phyloP scores from a whole-genome alignment of 2,888 invertebrate species.

The Agrochola litura region DNA sequence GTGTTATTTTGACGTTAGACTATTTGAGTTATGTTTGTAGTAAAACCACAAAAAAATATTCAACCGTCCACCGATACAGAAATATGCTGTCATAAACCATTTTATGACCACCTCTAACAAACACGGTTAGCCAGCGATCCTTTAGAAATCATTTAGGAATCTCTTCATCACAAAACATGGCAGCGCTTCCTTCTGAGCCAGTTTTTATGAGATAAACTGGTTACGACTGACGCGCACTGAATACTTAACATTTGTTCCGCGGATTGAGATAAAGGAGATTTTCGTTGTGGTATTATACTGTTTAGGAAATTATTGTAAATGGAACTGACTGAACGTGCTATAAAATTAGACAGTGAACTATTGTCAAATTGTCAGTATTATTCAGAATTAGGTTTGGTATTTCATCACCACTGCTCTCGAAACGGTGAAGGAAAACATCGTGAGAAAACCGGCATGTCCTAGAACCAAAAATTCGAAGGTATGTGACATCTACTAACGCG shows the following conservation, averaged over 20 bases:
- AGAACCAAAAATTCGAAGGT: too few species aligned
- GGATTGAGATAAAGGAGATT: not conserved
- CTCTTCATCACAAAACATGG: slow-evolving; percentile 54
- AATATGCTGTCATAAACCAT: slow-evolving; percentile 39
- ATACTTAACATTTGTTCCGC: slow-evolving; percentile 28
- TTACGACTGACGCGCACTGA: slow-evolving; percentile 52
- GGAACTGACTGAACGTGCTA: not conserved
- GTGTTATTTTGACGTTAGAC: not conserved
- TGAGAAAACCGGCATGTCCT: too few species aligned
- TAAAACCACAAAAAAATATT: not conserved
- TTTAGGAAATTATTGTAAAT: not conserved
- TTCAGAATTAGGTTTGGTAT: not conserved
- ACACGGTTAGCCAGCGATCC: slow-evolving; percentile 21
- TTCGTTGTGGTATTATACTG: not conserved
- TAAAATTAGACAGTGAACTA: too few species aligned
- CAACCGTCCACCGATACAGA: slow-evolving; percentile 18
- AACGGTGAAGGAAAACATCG: too few species aligned
- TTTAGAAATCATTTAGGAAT: slow-evolving; percentile 55
- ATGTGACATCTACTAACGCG: too few species aligned
- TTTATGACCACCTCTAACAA: slow-evolving; percentile 38
- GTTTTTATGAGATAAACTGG: slow-evolving; percentile 57
- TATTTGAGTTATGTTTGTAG: too few species aligned
- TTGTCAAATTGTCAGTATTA: not conserved
- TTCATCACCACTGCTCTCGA: too few species aligned
- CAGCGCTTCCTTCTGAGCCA: slow-evolving; percentile 18